Evolutionary conservation across 2,888 invertebrate species (phyloP).

Genomic region (Anticlea derivata): DNA sequence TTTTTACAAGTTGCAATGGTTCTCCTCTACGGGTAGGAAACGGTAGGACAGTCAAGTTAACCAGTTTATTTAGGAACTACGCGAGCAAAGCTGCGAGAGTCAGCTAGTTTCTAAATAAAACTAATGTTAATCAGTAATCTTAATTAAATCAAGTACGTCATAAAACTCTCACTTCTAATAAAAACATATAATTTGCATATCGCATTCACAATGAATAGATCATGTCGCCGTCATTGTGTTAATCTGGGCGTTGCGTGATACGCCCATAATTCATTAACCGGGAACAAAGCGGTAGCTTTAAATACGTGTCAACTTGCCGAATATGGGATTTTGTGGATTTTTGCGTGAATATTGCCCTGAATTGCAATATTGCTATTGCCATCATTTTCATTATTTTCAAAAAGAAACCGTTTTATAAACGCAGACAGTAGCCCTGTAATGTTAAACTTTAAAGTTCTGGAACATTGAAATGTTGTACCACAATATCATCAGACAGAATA

Average conservation of each 20-base stretch:
- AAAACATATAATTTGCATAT: conserved; percentile 32
- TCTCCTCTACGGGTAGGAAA: too few relatives aligned
- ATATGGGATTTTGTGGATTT: conserved; percentile 17
- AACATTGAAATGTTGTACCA: too few relatives aligned
- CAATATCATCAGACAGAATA: too few relatives aligned
- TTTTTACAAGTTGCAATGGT: too few relatives aligned
- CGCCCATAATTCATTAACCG: conserved; percentile 22
- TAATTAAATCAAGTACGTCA: too few relatives aligned
- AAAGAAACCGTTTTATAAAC: neutral
- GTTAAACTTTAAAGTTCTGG: too few relatives aligned
- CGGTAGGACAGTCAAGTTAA: too few relatives aligned
- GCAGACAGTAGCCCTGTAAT: too few relatives aligned
- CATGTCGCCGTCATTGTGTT: conserved; percentile 22
- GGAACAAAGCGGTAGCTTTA: conserved; percentile 16
- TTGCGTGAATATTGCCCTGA: conserved; percentile 16
- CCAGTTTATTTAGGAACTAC: too few relatives aligned
- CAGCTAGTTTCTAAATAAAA: too few relatives aligned
- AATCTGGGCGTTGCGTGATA: conserved; percentile 21
- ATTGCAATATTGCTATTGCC: conserved; percentile 6
- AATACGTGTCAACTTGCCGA: conserved; percentile 22
- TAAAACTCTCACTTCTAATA: conserved; percentile 36
- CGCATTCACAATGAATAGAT: conserved; percentile 23
- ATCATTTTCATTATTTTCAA: neutral
- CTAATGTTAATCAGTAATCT: too few relatives aligned
- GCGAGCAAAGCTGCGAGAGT: too few relatives aligned